Conservation (phyloP, 1,140 invertebrate species). For the Cotesia glomerata region DNA sequence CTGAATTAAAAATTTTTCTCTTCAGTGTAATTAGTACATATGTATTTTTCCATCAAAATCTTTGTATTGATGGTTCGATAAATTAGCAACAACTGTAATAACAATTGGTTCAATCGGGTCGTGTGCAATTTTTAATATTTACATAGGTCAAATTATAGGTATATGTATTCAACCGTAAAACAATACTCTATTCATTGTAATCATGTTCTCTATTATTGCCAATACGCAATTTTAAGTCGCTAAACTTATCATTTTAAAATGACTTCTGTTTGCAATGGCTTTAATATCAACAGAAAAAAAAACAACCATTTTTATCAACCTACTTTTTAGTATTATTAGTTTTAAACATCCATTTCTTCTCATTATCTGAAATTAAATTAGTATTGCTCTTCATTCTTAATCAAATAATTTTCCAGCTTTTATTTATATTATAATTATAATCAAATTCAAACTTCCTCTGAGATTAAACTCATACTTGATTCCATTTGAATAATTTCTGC, state of each 20-base stretch:
- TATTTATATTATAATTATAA: no score
- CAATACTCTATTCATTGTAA: conserved; percentile 40
- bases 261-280: not conserved
- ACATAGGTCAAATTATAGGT: conserved; percentile 11
- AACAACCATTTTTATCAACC: conserved; percentile 12
- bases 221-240: conserved; percentile 37
- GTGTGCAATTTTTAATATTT: conserved; percentile 9
- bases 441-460: no score
- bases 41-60: no score
- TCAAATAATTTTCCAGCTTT: no score
- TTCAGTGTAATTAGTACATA: no score
- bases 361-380: no score
- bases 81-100: not conserved
- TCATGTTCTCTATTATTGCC: conserved; percentile 49
- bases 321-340: not conserved
- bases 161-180: conserved; percentile 40
- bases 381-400: no score
- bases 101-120: conserved; percentile 3
- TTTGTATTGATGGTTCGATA: not conserved
- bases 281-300: not conserved
- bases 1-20: no score
- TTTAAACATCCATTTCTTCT: no score
- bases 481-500: no score
- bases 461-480: no score
- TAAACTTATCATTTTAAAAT: conserved; percentile 39